A percentile compares a stretch with the other conserved stretches of the same genome.
Conservation (phyloP, 2,888 invertebrate species). For the Venusia cambrica region DNA sequence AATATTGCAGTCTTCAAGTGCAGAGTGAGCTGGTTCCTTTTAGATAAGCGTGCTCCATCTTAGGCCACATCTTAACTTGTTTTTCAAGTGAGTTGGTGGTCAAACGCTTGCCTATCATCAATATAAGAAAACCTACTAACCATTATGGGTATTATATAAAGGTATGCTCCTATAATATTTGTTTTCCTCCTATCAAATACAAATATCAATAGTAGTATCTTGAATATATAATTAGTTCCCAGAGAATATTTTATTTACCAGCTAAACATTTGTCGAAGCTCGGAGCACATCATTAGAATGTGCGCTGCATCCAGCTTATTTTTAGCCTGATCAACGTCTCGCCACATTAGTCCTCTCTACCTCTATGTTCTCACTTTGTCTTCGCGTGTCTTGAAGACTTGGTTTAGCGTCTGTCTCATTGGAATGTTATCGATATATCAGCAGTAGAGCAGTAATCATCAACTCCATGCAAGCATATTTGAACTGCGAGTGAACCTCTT, state of each 20-base stretch:
- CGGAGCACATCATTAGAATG: slow-evolving; percentile 24
- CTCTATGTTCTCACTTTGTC: slow-evolving; percentile 21
- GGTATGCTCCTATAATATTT: neutral
- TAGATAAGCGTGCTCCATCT: too few relatives aligned
- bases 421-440: slow-evolving; percentile 9
- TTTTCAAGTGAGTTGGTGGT: too few relatives aligned
- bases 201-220: slow-evolving; percentile 13
- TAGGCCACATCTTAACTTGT: too few relatives aligned
- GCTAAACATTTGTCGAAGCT: slow-evolving; percentile 22
- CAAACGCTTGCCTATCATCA: too few relatives aligned
- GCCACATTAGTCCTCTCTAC: slow-evolving; percentile 43
- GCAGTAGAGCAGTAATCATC: neutral
- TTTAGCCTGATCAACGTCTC: slow-evolving; percentile 54
- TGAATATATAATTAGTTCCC: slow-evolving; percentile 18
- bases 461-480: slow-evolving; percentile 2
- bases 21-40: too few relatives aligned
- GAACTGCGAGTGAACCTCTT: slow-evolving; percentile 11
- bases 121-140: too few relatives aligned
- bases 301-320: slow-evolving; percentile 43
- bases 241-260: slow-evolving; percentile 23
- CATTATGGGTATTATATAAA: neutral
- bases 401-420: slow-evolving; percentile 6
- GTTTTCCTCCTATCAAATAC: slow-evolving; percentile 10
- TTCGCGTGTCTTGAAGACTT: slow-evolving; percentile 10
- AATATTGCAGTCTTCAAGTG: too few relatives aligned